A percentile compares a stretch with the other conserved stretches of the same genome.
Conservation (phyloP, 2,113 vertebrate genomes). For the Hydrochoerus hydrochaeris region DNA sequence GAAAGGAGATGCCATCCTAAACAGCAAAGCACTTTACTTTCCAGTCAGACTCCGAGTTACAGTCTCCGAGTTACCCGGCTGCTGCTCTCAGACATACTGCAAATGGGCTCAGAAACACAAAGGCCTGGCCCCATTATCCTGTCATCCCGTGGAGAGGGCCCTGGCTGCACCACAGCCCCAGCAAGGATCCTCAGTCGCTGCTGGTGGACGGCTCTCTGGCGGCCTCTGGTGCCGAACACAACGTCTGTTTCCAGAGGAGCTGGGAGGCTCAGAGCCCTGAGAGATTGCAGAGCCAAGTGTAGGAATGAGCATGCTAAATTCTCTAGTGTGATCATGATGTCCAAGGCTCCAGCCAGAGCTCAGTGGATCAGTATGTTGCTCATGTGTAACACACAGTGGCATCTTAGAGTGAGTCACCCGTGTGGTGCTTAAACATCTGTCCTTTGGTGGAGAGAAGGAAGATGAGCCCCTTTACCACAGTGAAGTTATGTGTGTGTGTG, state of each 20-base stretch:
- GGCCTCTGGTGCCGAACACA: constrained; percentile 70
- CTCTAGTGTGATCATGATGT: not conserved
- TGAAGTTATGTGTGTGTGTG: not conserved
- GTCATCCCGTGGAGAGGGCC: not conserved
- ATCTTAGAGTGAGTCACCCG: not conserved
- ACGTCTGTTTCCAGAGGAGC: constrained; percentile 5
- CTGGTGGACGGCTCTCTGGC: constrained; percentile 71
- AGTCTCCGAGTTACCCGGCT: not conserved
- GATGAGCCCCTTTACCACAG: not conserved
- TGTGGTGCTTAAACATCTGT: not conserved
- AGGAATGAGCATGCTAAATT: not conserved
- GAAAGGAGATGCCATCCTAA: not conserved
- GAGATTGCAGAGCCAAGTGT: constrained; percentile 6
- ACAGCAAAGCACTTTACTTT: constrained; percentile 8
- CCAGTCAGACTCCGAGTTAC: not conserved
- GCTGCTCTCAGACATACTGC: not conserved
- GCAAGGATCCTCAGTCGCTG: accelerated
- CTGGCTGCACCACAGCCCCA: not conserved
- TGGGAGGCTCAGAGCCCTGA: not conserved
- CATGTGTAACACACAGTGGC: not conserved
- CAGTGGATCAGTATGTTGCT: not conserved
- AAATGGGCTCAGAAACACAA: not conserved
- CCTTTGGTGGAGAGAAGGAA: not conserved
- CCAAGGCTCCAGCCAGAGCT: not conserved
- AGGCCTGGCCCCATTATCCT: not conserved